These are phyloP conservation scores for Clupea harengus DNA, from an alignment of 2,113 vertebrate species.

Conservation along the genomic window DNA sequence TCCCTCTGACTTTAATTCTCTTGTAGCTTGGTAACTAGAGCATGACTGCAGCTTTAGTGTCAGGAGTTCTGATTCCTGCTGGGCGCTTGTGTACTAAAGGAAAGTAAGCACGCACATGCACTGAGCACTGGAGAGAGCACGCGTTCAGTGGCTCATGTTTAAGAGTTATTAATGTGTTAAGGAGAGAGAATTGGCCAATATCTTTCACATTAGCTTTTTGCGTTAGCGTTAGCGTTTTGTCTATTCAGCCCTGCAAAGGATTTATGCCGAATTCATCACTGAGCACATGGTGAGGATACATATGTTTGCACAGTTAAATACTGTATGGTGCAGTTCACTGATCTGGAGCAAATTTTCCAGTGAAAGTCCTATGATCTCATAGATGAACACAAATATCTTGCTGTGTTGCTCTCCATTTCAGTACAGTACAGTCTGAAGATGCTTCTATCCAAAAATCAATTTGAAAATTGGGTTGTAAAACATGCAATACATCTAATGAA, in stretches of 20 bases:
- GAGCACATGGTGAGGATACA: neutral
- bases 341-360: neutral
- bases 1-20: neutral
- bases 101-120: neutral
- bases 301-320: neutral
- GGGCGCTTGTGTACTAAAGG: neutral
- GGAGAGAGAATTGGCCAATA: neutral
- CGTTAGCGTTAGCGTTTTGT: neutral
- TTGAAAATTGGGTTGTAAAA: neutral
- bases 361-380: neutral
- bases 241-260: neutral
- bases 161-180: neutral
- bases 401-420: neutral
- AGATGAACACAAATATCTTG: neutral
- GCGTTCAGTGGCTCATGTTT: neutral
- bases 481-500: neutral
- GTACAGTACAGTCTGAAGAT: neutral
- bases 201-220: neutral
- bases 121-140: neutral
- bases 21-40: neutral
- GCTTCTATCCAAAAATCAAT: neutral
- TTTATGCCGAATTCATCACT: neutral
- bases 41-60: slow-evolving; percentile 2
- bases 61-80: slow-evolving; percentile 16
- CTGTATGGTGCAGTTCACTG: neutral